Percentiles rank a stretch among this genome's conserved stretches.
These are phyloP conservation scores for Pogonognathellus flavescens DNA, from an alignment of 1,140 invertebrate genomes.

Conservation along the genomic window DNA sequence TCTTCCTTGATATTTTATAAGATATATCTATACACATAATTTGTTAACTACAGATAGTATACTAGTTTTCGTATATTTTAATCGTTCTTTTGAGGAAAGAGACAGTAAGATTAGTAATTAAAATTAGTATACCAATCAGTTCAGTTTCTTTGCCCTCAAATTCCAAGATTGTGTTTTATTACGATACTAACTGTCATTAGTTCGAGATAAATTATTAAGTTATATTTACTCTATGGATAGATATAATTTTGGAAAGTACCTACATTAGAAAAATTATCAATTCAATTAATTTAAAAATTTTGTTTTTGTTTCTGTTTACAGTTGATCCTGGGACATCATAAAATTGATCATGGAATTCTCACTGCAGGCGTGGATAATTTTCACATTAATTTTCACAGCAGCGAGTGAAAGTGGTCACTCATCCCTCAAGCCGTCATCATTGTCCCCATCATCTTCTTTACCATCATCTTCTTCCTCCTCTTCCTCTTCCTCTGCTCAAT, in stretches of 20 bases:
- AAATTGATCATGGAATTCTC: slow-evolving; percentile 40
- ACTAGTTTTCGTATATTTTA: too few relatives aligned
- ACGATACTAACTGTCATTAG: not conserved
- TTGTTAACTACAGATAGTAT: too few relatives aligned
- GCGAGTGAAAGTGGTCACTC: slow-evolving; percentile 52
- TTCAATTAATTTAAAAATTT: not conserved
- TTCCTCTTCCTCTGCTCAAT: not conserved
- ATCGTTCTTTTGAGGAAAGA: too few relatives aligned
- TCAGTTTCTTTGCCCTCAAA: too few relatives aligned
- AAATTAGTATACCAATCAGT: too few relatives aligned
- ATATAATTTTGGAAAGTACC: too few relatives aligned
- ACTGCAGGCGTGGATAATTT: slow-evolving; percentile 53
- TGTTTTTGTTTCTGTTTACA: not conserved
- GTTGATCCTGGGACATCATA: not conserved
- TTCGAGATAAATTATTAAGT: too few relatives aligned
- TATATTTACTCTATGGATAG: too few relatives aligned
- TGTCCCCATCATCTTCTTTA: not conserved
- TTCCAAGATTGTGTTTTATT: not conserved
- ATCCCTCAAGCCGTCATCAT: slow-evolving; percentile 2
- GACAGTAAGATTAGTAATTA: too few relatives aligned
- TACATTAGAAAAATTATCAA: too few relatives aligned
- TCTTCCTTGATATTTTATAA: too few relatives aligned
- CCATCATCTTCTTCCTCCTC: slow-evolving; percentile 8
- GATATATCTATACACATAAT: too few relatives aligned
- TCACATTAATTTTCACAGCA: slow-evolving; percentile 55